Percentiles rank a stretch among this genome's conserved stretches.
Evolutionary conservation across 2,113 vertebrate species (phyloP).

Genomic region (Aptenodytes forsteri): DNA sequence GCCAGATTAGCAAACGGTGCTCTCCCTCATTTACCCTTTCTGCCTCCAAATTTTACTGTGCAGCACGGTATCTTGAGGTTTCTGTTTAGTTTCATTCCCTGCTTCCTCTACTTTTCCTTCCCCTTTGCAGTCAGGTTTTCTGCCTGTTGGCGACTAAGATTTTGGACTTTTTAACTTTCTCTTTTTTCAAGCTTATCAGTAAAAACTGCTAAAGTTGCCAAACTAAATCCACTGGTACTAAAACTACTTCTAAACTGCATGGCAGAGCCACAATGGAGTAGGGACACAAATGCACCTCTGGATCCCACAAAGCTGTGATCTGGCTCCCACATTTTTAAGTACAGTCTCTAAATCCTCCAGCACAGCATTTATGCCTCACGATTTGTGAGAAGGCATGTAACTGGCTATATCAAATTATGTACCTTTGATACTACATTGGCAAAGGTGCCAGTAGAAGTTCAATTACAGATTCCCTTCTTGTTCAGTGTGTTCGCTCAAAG

Average conservation of each 20-base stretch:
- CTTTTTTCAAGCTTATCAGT: background rate
- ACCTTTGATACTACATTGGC: background rate
- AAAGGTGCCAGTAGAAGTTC: background rate
- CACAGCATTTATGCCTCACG: background rate
- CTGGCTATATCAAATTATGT: background rate
- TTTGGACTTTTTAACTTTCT: background rate
- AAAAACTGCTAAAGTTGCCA: background rate
- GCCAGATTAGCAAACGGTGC: background rate
- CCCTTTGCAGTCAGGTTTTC: background rate
- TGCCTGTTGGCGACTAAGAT: background rate
- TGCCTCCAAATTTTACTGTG: background rate
- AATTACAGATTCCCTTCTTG: background rate
- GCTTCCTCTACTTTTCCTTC: background rate
- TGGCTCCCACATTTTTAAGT: background rate
- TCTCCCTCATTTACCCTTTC: background rate
- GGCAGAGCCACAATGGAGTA: background rate
- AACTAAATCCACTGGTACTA: background rate
- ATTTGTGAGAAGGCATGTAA: background rate
- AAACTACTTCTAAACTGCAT: background rate
- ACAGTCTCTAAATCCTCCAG: background rate
- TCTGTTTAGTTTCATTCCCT: background rate
- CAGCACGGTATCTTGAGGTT: background rate
- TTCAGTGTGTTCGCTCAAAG: slow-evolving; percentile 2
- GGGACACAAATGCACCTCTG: background rate
- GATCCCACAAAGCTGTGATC: background rate